Base-by-base conservation (phyloP, 1,140 invertebrate genomes). In the Ladona fulva region DNA sequence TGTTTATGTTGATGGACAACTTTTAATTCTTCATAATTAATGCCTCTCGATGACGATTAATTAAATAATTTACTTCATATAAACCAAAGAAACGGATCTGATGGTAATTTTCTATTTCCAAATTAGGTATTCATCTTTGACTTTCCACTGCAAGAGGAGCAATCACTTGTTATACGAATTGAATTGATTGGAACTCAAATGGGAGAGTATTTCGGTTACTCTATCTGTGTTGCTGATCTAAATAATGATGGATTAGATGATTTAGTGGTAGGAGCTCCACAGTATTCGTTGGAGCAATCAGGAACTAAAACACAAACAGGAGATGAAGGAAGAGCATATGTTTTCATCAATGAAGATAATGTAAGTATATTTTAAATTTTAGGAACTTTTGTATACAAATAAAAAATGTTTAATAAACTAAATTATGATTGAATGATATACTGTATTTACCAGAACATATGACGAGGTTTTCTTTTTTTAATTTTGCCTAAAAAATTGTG, bases 231-330 rank as follows among this genome's bases (percentile, higher is more conserved):
- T 3, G 87, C 89, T 25, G 93, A 95, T 84, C 82, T 95, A 0
- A 92, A 93, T 82, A 87, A 85, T 6, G 93, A 96, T 83, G 89
- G 88, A 0, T 85, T 87, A 24, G 88, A 90, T 79, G 92, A 96
- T 81, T 83, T 96, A 11, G 84, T 95, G 16, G 89, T 96, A 25
- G 93, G 94, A n/a, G 92, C 94, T 0, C 95, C 95, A 0, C 89
- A 90, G 52, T 90, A 91, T 83, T 82, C 83, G 10, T 73, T 24
- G 76, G 24, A 44, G n/a, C 78, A 52, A 77, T 22, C 37, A 44
- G 79, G 79, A 52, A 19, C 42, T 24, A 78, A 42, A 76, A 77
- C 91, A 92, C 78, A 79, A 44, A 82, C 84, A 24, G 84, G 84
- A 25, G 89, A 92, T 76, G 86, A 90, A 81, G 91, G 91, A 74